Percentiles rank a stretch among this genome's conserved stretches.
Conservation (phyloP, 2,797 vertebrate genomes). For the Sebastes paucispinis region DNA sequence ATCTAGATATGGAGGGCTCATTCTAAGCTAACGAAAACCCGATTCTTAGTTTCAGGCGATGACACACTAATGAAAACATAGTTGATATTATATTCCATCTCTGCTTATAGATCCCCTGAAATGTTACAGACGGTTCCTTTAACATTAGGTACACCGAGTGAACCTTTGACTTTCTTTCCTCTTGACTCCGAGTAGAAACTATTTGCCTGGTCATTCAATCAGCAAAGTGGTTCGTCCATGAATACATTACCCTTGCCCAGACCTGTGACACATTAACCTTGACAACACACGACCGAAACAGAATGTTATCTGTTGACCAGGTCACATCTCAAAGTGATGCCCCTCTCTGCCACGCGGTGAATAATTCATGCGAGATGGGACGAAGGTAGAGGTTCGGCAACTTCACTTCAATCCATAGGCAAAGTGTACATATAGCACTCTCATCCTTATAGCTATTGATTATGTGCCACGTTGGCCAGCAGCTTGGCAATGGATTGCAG, state of each 20-base stretch:
- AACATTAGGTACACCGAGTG: neutral
- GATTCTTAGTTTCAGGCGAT: too few relatives aligned
- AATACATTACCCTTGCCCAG: conserved; percentile 69
- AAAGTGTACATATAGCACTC: conserved; percentile 57
- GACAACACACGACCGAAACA: conserved; percentile 68
- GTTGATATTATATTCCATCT: too few relatives aligned
- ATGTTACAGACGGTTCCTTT: too few relatives aligned
- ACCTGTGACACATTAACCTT: conserved; percentile 78
- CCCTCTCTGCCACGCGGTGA: conserved; percentile 60
- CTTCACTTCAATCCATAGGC: conserved; percentile 59
- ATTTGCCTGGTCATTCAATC: conserved; percentile 57
- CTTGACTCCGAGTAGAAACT: conserved; percentile 1
- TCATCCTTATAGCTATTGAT: conserved; percentile 75
- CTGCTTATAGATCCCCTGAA: too few relatives aligned
- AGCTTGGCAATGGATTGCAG: conserved; percentile 66
- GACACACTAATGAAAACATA: rapidly evolving
- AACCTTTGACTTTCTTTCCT: conserved; percentile 25
- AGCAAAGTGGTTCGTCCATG: conserved; percentile 54
- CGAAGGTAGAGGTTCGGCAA: conserved; percentile 19
- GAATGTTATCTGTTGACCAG: conserved; percentile 77
- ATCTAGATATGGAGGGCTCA: too few relatives aligned
- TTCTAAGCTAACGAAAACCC: too few relatives aligned
- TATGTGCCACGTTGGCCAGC: conserved; percentile 74
- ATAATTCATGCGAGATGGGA: conserved; percentile 74
- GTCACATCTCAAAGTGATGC: conserved; percentile 74